A percentile compares a stretch with the other conserved stretches of the same genome.
phyloP scores from a whole-genome alignment of 2,888 invertebrate species.

The Cenopis cana region DNA sequence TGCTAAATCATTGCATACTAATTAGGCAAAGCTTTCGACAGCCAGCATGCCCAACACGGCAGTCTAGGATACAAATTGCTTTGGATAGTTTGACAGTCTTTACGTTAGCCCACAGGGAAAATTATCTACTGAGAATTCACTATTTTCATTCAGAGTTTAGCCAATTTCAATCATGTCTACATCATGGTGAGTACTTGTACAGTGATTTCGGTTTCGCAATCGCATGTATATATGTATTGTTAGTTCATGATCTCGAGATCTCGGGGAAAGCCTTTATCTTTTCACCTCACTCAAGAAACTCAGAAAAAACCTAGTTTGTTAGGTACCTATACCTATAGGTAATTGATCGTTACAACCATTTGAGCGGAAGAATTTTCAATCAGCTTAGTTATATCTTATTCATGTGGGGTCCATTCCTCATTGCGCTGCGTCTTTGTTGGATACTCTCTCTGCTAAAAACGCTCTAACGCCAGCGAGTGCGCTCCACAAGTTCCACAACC shows the following conservation, averaged over 20 bases:
- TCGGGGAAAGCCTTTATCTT: too few species aligned
- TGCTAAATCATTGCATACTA: constrained; percentile 12
- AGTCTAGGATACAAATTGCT: not conserved
- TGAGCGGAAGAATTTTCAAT: constrained; percentile 8
- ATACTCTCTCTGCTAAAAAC: not conserved
- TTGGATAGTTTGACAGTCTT: not conserved
- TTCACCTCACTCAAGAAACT: too few species aligned
- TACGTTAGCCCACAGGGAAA: not conserved
- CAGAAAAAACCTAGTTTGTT: too few species aligned
- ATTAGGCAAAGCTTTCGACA: constrained; percentile 12
- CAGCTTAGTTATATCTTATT: not conserved
- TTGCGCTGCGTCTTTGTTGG: not conserved
- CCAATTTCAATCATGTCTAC: not conserved
- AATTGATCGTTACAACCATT: too few species aligned
- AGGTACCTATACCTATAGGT: too few species aligned
- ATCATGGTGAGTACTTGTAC: not conserved
- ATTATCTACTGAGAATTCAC: not conserved
- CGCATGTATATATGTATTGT: too few species aligned
- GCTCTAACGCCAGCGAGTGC: not conserved
- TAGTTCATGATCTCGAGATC: too few species aligned
- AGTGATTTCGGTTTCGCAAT: too few species aligned
- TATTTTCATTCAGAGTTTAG: too few species aligned
- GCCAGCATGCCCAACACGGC: not conserved
- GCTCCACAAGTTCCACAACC: too few species aligned
- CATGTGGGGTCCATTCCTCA: not conserved